phyloP scores from a whole-genome alignment of 2,797 vertebrate genomes.

The Schizopygopsis malacanthus region DNA sequence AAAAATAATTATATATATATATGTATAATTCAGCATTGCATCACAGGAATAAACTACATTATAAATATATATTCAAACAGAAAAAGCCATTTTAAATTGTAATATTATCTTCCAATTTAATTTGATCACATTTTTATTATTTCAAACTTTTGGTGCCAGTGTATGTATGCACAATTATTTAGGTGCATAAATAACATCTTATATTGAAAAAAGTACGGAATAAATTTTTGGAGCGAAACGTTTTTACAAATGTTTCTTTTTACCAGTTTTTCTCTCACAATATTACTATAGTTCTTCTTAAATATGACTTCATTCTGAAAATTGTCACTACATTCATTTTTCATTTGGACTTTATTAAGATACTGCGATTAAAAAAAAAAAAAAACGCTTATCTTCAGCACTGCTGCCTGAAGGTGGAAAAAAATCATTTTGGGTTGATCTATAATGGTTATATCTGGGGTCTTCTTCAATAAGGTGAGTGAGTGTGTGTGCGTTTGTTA shows the following conservation, averaged over 20 bases:
- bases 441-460: conserved; percentile 31
- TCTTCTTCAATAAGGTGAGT: conserved; percentile 8
- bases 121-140: too few relatives aligned
- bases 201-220: neutral
- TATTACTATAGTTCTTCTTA: neutral
- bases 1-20: neutral
- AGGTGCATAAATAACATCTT: neutral
- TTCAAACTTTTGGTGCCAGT: too few relatives aligned
- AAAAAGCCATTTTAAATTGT: neutral
- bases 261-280: neutral
- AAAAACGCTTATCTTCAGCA: neutral
- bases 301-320: neutral
- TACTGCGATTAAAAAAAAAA: neutral
- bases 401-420: conserved; percentile 6
- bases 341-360: neutral
- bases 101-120: too few relatives aligned
- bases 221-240: neutral
- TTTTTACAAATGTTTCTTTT: neutral
- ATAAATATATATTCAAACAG: neutral
- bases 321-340: neutral
- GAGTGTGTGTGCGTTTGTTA: conserved; percentile 16
- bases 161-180: neutral
- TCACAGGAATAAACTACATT: neutral
- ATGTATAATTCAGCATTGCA: neutral
- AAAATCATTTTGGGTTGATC: conserved; percentile 10